Conservation (phyloP, 2,888 invertebrate species). For the Tetragnatha montana region DNA sequence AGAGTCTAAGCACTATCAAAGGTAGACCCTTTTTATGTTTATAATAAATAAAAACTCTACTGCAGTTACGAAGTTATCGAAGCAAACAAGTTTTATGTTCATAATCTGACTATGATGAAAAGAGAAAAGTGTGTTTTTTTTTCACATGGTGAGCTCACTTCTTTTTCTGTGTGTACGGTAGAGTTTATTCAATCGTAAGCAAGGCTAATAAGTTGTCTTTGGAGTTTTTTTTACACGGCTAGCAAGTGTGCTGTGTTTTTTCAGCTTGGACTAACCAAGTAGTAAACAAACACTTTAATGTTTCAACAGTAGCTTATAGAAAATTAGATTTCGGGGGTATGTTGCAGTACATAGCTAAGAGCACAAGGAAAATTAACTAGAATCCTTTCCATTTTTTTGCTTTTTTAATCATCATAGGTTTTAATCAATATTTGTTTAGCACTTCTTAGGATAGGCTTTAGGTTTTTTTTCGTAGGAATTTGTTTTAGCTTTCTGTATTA, state of each 20-base stretch:
- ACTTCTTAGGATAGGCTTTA: neutral
- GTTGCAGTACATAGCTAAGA: neutral
- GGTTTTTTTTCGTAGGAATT: too few species aligned
- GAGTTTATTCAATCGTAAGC: conserved; percentile 1
- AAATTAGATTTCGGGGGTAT: neutral
- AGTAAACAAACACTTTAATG: neutral
- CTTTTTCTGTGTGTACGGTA: neutral
- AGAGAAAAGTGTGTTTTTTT: neutral
- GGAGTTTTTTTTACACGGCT: neutral
- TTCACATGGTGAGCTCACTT: conserved; percentile 1
- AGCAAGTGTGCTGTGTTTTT: neutral
- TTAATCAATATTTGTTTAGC: neutral
- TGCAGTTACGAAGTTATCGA: neutral
- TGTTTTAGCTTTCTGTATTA: too few species aligned
- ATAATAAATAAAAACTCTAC: conserved; percentile 9
- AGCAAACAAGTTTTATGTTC: conserved; percentile 21
- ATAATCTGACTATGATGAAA: conserved; percentile 9
- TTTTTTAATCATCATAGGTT: neutral
- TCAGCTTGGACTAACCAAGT: neutral
- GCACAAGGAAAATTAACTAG: neutral
- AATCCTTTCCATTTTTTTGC: neutral
- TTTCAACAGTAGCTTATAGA: neutral
- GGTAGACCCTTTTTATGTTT: neutral
- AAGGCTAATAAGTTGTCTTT: conserved; percentile 4
- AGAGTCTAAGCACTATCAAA: neutral